Evolutionary conservation across 2,113 vertebrate genomes (phyloP).

Genomic region (Hippocampus abdominalis): DNA sequence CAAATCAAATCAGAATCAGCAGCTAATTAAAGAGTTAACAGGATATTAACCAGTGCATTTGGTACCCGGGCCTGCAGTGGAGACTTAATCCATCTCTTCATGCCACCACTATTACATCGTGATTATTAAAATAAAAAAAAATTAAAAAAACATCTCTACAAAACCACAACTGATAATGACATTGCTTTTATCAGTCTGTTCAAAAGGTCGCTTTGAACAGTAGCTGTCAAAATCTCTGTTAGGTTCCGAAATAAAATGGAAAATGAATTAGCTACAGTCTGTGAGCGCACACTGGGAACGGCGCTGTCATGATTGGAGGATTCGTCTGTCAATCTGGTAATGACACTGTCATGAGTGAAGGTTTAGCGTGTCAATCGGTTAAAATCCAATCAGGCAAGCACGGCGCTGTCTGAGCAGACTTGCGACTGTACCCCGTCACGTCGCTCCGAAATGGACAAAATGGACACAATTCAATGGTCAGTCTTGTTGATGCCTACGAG

Average conservation of each 20-base stretch:
- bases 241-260: background rate
- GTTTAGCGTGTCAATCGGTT: background rate
- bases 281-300: background rate
- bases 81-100: background rate
- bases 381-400: background rate
- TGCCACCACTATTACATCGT: too few relatives aligned
- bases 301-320: background rate
- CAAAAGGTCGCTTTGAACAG: too few relatives aligned
- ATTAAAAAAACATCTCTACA: too few relatives aligned
- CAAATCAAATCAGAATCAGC: constrained; percentile 40
- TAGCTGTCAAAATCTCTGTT: background rate
- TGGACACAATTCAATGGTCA: too few relatives aligned
- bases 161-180: too few relatives aligned
- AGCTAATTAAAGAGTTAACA: constrained; percentile 53
- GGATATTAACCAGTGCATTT: constrained; percentile 23
- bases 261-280: background rate
- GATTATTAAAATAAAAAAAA: too few relatives aligned
- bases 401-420: too few relatives aligned
- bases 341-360: background rate
- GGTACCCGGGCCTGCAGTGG: background rate
- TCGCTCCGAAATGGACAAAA: too few relatives aligned
- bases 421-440: too few relatives aligned
- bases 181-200: too few relatives aligned
- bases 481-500: too few relatives aligned
- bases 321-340: background rate